Percentiles rank a stretch among this genome's conserved stretches.
Evolutionary conservation across 2,797 vertebrate species (phyloP).

Genomic region (Danionella dracula): DNA sequence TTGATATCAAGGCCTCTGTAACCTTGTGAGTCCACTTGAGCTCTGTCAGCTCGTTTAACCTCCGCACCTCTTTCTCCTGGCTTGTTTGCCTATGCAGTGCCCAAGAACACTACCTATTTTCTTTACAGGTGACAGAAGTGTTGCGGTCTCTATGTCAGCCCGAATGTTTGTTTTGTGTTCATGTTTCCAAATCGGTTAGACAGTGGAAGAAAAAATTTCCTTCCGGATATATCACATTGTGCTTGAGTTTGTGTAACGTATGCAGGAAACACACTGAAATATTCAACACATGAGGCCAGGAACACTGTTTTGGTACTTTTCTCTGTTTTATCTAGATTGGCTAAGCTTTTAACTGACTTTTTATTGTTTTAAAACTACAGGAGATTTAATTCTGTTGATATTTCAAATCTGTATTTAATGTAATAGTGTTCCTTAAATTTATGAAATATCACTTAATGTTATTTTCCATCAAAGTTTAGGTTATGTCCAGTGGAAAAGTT

Average conservation of each 20-base stretch:
- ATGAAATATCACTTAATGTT: too few species aligned
- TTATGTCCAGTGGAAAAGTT: too few species aligned
- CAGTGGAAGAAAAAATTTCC: not conserved
- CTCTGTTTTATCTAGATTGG: too few species aligned
- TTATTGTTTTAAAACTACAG: too few species aligned
- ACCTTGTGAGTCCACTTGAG: slow-evolving; percentile 21
- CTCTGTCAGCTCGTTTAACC: slow-evolving; percentile 30
- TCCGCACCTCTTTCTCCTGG: slow-evolving; percentile 16
- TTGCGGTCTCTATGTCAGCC: not conserved
- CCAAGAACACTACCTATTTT: not conserved
- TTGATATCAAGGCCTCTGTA: slow-evolving; percentile 13
- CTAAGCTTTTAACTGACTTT: too few species aligned
- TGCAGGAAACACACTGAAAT: not conserved
- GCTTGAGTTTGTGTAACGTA: not conserved
- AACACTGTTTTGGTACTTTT: too few species aligned
- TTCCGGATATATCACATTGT: not conserved
- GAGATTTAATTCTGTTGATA: too few species aligned
- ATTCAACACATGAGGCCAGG: too few species aligned
- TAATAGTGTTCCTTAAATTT: too few species aligned
- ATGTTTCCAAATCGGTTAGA: not conserved
- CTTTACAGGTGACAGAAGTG: slow-evolving; percentile 11
- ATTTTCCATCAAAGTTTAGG: too few species aligned
- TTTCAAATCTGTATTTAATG: too few species aligned
- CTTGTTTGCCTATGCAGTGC: not conserved
- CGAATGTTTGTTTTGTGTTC: not conserved